Evolutionary conservation across 1,140 invertebrate species (phyloP).

Genomic region (Cotesia vestalis): DNA sequence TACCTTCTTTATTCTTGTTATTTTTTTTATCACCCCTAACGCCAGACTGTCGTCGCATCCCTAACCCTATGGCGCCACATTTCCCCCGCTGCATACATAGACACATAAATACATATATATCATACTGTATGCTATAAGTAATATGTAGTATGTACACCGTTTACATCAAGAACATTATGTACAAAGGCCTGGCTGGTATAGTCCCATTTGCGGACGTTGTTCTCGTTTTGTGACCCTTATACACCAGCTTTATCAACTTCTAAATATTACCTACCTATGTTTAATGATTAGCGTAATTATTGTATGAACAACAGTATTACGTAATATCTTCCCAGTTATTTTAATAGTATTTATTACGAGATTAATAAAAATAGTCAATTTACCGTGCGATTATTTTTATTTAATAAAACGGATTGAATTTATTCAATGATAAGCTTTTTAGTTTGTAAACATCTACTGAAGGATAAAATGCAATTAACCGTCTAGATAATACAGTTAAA

Average conservation of each 20-base stretch:
- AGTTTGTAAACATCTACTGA: conserved; percentile 8
- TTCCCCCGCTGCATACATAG: neutral
- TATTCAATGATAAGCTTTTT: neutral
- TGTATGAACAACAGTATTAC: no score
- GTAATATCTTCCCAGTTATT: no score
- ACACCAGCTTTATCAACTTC: neutral
- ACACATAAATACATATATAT: neutral
- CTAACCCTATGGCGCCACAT: conserved; percentile 32
- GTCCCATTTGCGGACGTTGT: conserved; percentile 21
- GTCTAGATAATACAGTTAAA: conserved; percentile 38
- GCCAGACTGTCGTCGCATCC: conserved; percentile 33
- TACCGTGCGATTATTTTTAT: no score
- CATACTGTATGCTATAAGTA: no score
- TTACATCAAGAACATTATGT: no score
- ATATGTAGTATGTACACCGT: no score
- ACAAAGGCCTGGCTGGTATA: conserved; percentile 1
- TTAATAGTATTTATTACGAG: no score
- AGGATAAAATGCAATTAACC: conserved; percentile 39
- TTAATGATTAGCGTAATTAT: no score
- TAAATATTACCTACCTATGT: neutral
- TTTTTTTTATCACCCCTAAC: conserved; percentile 8
- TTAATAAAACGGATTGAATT: neutral
- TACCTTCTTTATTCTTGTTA: no score
- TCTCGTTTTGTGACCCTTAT: conserved; percentile 14
- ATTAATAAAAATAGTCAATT: no score